A percentile compares a stretch with the other conserved stretches of the same genome.
Evolutionary conservation across 1,140 invertebrate species (phyloP).

Genomic region (Phymorhynchus buccinoides): DNA sequence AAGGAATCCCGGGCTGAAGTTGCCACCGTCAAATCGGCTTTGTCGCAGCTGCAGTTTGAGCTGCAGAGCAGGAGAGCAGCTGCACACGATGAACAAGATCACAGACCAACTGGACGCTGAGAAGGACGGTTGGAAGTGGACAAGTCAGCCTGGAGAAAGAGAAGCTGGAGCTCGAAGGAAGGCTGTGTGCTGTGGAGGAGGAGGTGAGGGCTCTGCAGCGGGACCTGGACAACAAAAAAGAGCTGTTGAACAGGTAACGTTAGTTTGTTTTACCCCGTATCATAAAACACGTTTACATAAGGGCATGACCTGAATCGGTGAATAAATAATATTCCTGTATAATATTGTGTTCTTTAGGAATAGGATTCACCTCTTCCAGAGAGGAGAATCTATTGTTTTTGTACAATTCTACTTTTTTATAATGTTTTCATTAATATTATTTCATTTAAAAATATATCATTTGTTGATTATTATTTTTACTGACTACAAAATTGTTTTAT

Average conservation of each 20-base stretch:
- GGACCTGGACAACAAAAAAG: not conserved
- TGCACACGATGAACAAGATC: not conserved
- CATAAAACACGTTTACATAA: too few species aligned
- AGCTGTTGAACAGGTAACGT: conserved; percentile 8
- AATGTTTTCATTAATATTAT: too few species aligned
- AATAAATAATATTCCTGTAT: too few species aligned
- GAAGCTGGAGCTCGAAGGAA: conserved; percentile 28
- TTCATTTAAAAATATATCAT: too few species aligned
- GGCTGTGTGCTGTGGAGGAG: conserved; percentile 12
- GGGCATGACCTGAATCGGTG: too few species aligned
- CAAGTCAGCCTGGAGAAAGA: conserved; percentile 36
- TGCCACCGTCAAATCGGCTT: conserved; percentile 4
- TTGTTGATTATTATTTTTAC: too few species aligned
- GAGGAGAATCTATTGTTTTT: too few species aligned
- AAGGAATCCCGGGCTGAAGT: conserved; percentile 33
- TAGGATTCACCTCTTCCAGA: too few species aligned
- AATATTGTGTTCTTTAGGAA: too few species aligned
- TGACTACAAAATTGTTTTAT: too few species aligned
- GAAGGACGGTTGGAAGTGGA: conserved; percentile 11
- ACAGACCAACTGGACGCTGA: conserved; percentile 34
- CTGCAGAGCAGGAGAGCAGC: conserved; percentile 33
- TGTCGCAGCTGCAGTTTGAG: conserved; percentile 18
- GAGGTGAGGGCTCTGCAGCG: conserved; percentile 10
- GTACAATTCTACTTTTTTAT: too few species aligned
- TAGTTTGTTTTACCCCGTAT: not conserved